Evolutionary conservation across 2,888 invertebrate species (phyloP), one percentile per base, ranked within the genome.

Genomic region (Laothoe populi): DNA sequence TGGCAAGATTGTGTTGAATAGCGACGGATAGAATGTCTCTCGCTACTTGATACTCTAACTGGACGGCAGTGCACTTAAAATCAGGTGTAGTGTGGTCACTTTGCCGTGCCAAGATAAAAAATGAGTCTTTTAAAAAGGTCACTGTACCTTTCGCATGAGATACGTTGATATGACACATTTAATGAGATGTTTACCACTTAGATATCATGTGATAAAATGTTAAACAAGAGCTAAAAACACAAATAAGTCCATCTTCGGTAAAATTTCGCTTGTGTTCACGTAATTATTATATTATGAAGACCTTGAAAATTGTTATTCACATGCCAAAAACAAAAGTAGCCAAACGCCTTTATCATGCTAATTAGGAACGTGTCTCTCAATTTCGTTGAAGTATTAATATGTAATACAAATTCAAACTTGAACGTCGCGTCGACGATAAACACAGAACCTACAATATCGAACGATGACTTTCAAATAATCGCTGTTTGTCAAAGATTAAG

Each of bases 291-390:
- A 21, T 26, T 35, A 35, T 26, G 5, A n/a, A 10, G 31, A 31
- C 53, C 53, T 53, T 53, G 53, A 35, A 53, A 31, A 53, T 35
- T 53, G 48, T 26, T n/a, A 35, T 31, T 53, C 31, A n/a, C 35
- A 31, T 31, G 11, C 35, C 53, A 35, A 71, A 74, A 71, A 75
- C 73, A 75, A 74, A 73, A 75, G 72, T 74, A 71, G 69, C 63
- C 49, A 64, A 69, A 66, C 65, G 73, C 74, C 76, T 76, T 76
- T 77, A 77, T 78, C 77, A 84, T 84, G 83, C 68, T 81, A 86
- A 85, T 82, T 73, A 70, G 60, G 68, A 71, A 70, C 86, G 81
- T 83, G 85, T 73, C 78, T 77, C 70, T 72, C 79, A 81, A 80
- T 83, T 78, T 77, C 72, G 69, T 72, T 68, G 60, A 68, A 73